Conservation (phyloP, 2,113 vertebrate genomes). For the Ammodytes marinus region DNA sequence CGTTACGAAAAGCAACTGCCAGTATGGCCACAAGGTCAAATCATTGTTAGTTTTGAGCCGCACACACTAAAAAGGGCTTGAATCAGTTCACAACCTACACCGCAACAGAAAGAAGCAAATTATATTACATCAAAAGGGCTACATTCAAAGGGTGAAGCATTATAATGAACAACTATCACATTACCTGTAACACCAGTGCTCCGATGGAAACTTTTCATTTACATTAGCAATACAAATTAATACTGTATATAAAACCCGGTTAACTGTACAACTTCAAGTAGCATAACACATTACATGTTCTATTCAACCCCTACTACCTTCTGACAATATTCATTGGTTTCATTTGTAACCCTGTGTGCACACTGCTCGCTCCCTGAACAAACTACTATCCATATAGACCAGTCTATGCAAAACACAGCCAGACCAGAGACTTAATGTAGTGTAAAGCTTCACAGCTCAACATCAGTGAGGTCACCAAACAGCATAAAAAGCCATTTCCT, state of each 20-base stretch:
- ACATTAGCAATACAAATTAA: neutral
- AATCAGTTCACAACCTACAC: neutral
- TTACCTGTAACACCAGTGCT: neutral
- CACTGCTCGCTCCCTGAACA: slow-evolving; percentile 6
- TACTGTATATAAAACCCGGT: too few species aligned
- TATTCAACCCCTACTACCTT: neutral
- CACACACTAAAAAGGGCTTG: neutral
- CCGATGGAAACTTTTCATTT: neutral
- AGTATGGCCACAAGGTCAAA: neutral
- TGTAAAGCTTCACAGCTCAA: slow-evolving; percentile 1
- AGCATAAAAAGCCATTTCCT: neutral
- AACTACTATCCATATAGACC: neutral
- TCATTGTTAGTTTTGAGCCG: neutral
- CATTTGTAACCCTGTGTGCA: neutral
- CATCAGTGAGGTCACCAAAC: slow-evolving; percentile 5
- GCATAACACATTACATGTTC: neutral
- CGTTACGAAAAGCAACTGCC: slow-evolving; percentile 30
- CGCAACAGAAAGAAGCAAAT: neutral
- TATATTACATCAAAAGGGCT: neutral
- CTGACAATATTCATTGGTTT: neutral
- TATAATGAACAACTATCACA: neutral
- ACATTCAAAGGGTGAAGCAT: neutral
- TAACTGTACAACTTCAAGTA: neutral
- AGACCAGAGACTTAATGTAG: slow-evolving; percentile 28
- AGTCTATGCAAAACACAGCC: slow-evolving; percentile 26